phyloP scores from a whole-genome alignment of 2,113 vertebrate genomes.

The Macroglossus sobrinus region DNA sequence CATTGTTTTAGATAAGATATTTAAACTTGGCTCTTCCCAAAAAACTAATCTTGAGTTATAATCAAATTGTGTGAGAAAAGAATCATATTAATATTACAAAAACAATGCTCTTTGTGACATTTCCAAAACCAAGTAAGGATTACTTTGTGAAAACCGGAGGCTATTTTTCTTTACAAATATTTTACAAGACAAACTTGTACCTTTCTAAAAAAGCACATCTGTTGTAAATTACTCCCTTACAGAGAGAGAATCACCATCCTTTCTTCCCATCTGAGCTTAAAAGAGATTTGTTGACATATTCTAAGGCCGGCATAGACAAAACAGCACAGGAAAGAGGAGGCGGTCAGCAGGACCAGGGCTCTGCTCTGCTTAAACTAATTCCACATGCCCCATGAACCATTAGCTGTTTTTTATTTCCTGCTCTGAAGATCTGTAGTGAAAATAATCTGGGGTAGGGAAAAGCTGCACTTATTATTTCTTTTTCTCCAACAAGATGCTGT shows the following conservation, averaged over 20 bases:
- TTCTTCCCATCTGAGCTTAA: constrained; percentile 71
- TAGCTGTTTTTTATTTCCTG: constrained; percentile 94
- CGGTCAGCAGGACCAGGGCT: constrained; percentile 68
- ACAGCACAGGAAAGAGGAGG: constrained; percentile 82
- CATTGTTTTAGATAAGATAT: constrained; percentile 49
- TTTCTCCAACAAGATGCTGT: constrained; percentile 61
- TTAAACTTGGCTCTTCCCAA: constrained; percentile 33
- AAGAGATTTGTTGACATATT: constrained; percentile 81
- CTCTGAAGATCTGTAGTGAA: constrained; percentile 87
- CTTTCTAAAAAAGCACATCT: constrained; percentile 84
- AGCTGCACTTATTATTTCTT: constrained; percentile 83
- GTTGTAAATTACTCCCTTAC: constrained; percentile 83
- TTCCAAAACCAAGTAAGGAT: constrained; percentile 58
- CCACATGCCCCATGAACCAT: constrained; percentile 88
- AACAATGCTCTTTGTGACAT: constrained; percentile 42
- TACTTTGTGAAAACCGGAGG: constrained; percentile 79
- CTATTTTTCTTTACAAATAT: constrained; percentile 91
- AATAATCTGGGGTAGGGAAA: constrained; percentile 87
- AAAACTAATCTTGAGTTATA: constrained; percentile 66
- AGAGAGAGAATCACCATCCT: constrained; percentile 59
- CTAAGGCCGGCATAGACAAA: constrained; percentile 78
- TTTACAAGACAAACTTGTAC: constrained; percentile 83
- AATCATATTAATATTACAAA: constrained; percentile 65
- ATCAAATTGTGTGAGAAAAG: constrained; percentile 68
- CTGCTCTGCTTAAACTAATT: constrained; percentile 85